These are phyloP conservation scores for Scopus umbretta DNA, from an alignment of 2,113 vertebrate species.

Conservation along the genomic window DNA sequence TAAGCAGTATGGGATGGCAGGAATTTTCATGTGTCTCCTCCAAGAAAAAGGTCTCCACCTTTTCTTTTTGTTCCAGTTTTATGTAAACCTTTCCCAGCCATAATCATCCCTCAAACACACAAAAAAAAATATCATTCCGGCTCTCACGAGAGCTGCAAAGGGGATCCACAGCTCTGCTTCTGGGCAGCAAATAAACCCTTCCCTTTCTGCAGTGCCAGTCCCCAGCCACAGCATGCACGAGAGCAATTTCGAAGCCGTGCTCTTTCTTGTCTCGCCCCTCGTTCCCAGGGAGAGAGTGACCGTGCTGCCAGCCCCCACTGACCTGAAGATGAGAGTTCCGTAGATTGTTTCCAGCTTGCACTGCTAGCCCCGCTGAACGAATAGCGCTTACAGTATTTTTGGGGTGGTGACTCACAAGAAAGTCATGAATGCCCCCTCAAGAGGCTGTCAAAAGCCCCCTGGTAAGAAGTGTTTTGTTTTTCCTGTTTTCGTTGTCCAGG, in stretches of 20 bases:
- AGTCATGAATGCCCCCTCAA: conserved; percentile 45
- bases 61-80: not conserved
- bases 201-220: not conserved
- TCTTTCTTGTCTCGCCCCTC: conserved; percentile 16
- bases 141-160: not conserved
- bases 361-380: not conserved
- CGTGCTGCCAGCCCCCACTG: conserved; percentile 4
- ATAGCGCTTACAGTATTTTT: conserved; percentile 58
- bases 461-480: not conserved
- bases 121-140: not conserved
- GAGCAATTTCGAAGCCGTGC: conserved; percentile 34
- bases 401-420: conserved; percentile 58
- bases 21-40: not conserved
- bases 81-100: not conserved
- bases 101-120: not conserved
- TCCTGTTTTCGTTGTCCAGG: not conserved
- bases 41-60: not conserved
- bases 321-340: conserved; percentile 69
- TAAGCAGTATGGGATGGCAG: not conserved
- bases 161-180: not conserved
- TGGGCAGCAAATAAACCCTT: not conserved
- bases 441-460: conserved; percentile 11
- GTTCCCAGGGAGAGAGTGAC: not conserved
- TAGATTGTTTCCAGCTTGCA: conserved; percentile 70
- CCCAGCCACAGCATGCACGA: not conserved